A percentile compares a stretch with the other conserved stretches of the same genome.
phyloP scores from a whole-genome alignment of 2,113 vertebrate species.

The Chaetodon auriga region DNA sequence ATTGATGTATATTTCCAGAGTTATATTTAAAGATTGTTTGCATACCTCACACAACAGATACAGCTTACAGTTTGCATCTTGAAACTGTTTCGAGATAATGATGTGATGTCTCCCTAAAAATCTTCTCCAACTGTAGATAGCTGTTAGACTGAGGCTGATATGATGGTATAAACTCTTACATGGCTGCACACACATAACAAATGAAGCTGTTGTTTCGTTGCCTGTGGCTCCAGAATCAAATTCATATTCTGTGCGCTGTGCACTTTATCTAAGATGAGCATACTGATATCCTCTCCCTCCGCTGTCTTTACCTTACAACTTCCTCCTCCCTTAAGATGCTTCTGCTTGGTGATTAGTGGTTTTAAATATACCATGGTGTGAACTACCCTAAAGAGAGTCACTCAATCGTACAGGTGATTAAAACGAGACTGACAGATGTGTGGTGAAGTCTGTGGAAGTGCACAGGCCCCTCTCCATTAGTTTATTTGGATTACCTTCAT shows the following conservation, averaged over 20 bases:
- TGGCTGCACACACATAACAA: slow-evolving; percentile 7
- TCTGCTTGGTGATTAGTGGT: slow-evolving; percentile 48
- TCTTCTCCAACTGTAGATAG: background rate
- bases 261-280: slow-evolving; percentile 67
- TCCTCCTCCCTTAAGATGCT: slow-evolving; percentile 28
- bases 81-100: background rate
- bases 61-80: background rate
- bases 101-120: background rate
- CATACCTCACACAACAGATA: background rate
- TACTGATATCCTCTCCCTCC: slow-evolving; percentile 56
- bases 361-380: slow-evolving; percentile 65
- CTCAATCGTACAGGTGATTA: slow-evolving; percentile 71
- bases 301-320: slow-evolving; percentile 36
- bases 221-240: slow-evolving; percentile 47
- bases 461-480: slow-evolving; percentile 61
- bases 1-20: background rate
- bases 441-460: slow-evolving; percentile 45
- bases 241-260: slow-evolving; percentile 30
- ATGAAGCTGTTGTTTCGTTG: slow-evolving; percentile 45
- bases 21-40: background rate
- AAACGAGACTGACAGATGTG: slow-evolving; percentile 63
- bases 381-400: slow-evolving; percentile 57
- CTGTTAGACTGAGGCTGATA: slow-evolving; percentile 3
- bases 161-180: slow-evolving; percentile 8
- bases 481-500: slow-evolving; percentile 76